Base-by-base conservation (phyloP, 1,140 invertebrate genomes). In the Limonius californicus region DNA sequence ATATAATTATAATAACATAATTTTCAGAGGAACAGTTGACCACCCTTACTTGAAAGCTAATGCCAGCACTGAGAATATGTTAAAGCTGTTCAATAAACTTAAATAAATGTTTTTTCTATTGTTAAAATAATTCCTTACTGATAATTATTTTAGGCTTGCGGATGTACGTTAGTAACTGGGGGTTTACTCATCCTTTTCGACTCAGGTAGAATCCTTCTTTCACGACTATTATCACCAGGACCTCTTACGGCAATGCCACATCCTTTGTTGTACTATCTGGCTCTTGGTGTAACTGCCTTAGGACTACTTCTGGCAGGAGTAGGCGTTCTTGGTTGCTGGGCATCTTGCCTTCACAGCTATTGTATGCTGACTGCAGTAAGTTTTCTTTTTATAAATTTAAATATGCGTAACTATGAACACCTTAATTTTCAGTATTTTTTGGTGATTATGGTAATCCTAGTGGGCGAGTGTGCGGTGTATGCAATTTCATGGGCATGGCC, bases 401-500 rank as follows among this genome's bases (percentile, higher is more conserved):
- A 12, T 39, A n/a, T n/a, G n/a, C n/a, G n/a, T n/a, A n/a, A n/a
- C n/a, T n/a, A 35, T 35, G 32, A 35, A 35, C n/a, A n/a, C n/a
- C n/a, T n/a, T n/a, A 23, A 55, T 68, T 84, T 80, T 30, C 76
- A 91, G 85, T 93, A 92, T 71, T 86, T 92, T 56, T 72, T 89
- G 30, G 76, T 87, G 23, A 84, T 93, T 6, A 77, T 89, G 27
- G 66, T 87, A 1, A 77, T 92, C 3, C 76, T 94, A 0, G 63
- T 91, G 23, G 83, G 83, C 12, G 87, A 92, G 75, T 86, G 88
- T 42, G 84, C 85, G 1, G 77, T 88, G 0, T 91, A 89, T 39
- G 82, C 89, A 21, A 72, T 89, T 18, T 86, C 88, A 0, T 84
- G 88, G n/a, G 81, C 89, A 16, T 92, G 89, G 85, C 89, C 90